Evolutionary conservation across 2,888 invertebrate species (phyloP).

Genomic region (Stenchaetothrips biformis): DNA sequence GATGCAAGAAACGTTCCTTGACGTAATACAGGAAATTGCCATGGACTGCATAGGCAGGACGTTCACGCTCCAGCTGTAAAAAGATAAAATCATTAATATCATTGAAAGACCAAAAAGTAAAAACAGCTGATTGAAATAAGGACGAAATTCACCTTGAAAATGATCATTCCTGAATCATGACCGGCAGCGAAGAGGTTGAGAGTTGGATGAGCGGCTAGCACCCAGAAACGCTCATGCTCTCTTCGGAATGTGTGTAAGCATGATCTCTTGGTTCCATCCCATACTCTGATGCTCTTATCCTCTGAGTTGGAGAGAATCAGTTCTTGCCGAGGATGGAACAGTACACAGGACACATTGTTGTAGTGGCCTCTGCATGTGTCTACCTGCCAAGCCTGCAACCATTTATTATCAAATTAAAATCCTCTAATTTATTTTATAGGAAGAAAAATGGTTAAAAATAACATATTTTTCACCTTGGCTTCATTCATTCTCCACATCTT

Average conservation of each 20-base stretch:
- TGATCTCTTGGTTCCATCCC: constrained; percentile 96
- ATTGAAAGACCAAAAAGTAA: constrained; percentile 29
- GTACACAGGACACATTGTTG: constrained; percentile 96
- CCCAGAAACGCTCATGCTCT: constrained; percentile 97
- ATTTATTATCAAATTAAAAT: too few species aligned
- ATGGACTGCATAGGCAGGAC: constrained; percentile 92
- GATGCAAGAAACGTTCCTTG: constrained; percentile 85
- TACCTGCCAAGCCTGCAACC: constrained; percentile 85
- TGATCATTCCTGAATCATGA: constrained; percentile 95
- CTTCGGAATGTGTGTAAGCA: constrained; percentile 88
- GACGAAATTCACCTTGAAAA: constrained; percentile 56
- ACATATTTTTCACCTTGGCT: constrained; percentile 58
- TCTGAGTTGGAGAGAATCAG: constrained; percentile 95
- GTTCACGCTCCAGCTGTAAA: constrained; percentile 80
- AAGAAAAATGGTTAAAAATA: neutral
- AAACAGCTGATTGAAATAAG: neutral
- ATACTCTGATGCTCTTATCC: constrained; percentile 95
- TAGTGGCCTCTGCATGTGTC: constrained; percentile 99
- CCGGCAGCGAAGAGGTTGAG: constrained; percentile 98
- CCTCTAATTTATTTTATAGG: too few species aligned
- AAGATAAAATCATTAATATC: constrained; percentile 37
- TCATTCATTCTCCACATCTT: constrained; percentile 99
- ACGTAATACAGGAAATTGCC: constrained; percentile 93
- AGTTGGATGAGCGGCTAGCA: constrained; percentile 88
- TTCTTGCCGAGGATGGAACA: constrained; percentile 97